Base-by-base conservation (phyloP, 2,113 vertebrate species). In the Junco hyemalis region DNA sequence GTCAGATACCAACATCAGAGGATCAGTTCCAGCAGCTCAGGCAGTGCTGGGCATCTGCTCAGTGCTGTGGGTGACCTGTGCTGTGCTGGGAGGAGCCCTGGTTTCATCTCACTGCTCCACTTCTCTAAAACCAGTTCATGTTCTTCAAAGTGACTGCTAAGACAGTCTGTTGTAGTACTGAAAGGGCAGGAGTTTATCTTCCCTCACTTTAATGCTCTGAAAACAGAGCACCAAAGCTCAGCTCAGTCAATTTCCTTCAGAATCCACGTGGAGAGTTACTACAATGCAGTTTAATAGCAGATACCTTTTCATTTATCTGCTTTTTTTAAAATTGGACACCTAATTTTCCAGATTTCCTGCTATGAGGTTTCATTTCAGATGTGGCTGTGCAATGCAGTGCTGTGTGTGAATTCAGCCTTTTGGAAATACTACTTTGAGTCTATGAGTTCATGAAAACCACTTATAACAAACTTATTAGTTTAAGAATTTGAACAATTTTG, bases 81-180 rank as follows among this genome's bases (percentile, higher is more conserved):
- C 15, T 59, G 60, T 76, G 87, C 69, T 68, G 38, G 14, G 47
- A 89, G 57, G 12, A 93, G 78, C 25, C 70, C 92, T 65, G 63
- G 38, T 54, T 93, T 88, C 40, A 50, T 66, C 86, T 73, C 66
- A 38, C 8, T 17, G 82, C 56, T 90, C 94, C 47, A 73, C 79
- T 93, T 96, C 80, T 63, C 79, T 90, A 88, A 93, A 92, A 90
- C 20, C 61, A 70, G 82, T 78, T 93, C 71, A 69, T 50, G 40
- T 83, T 94, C 90, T 57, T 69, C 42, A 35, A 92, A 88, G n/a
- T 93, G 85, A 93, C 54, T 92, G 63, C 57, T 74, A 95, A 82
- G 74, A 35, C 81, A 93, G 60, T 57, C 88, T 95, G 82, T 35
- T 72, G 53, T 29, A 85, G 35, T n/a, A 44, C 57, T 25, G 36